These are phyloP conservation scores for Idaea biselata DNA, from an alignment of 2,888 invertebrate species.

Conservation along the genomic window DNA sequence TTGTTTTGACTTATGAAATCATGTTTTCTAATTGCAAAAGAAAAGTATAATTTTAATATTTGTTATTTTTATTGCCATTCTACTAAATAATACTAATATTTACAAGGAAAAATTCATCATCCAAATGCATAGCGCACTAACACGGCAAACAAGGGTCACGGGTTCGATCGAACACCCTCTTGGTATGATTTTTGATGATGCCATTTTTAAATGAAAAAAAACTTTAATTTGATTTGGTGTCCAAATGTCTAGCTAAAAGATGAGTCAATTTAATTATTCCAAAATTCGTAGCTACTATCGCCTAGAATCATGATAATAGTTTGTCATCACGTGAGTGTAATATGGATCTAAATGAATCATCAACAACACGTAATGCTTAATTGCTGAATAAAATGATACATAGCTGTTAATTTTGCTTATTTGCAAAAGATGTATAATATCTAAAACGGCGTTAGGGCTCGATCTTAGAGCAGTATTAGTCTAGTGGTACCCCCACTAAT, in stretches of 20 bases:
- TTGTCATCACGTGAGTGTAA: conserved; percentile 4
- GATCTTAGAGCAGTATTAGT: too few relatives aligned
- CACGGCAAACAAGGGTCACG: neutral
- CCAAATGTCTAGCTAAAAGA: neutral
- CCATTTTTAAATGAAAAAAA: neutral
- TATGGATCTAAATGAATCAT: conserved; percentile 6
- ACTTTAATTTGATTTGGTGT: neutral
- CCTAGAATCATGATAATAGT: neutral
- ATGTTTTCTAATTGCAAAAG: too few relatives aligned
- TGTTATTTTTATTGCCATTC: too few relatives aligned
- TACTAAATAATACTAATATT: too few relatives aligned
- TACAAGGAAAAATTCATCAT: neutral
- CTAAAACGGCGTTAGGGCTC: too few relatives aligned
- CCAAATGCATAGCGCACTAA: neutral
- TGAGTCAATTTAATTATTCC: neutral
- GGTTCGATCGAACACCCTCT: neutral
- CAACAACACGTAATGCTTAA: conserved; percentile 4
- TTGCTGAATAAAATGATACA: conserved; percentile 12
- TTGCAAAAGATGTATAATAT: neutral
- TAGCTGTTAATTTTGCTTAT: neutral
- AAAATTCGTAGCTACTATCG: neutral
- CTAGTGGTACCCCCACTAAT: too few relatives aligned
- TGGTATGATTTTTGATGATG: neutral
- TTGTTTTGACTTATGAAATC: too few relatives aligned
- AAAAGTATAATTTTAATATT: too few relatives aligned